phyloP scores from a whole-genome alignment of 2,113 vertebrate species.

The Perca fluviatilis region DNA sequence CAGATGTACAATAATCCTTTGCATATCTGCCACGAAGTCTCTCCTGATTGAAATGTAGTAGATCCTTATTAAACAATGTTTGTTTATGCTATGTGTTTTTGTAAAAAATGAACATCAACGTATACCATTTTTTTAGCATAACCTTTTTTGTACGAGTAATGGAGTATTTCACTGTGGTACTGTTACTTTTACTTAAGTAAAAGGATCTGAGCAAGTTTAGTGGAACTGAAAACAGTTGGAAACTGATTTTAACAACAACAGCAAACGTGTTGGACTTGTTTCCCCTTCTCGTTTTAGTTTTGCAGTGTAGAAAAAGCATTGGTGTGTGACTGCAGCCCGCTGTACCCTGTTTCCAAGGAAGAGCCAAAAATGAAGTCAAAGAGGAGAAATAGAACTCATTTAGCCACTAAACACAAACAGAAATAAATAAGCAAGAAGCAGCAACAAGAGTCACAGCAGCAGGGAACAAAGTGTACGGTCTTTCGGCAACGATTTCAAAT shows the following conservation, averaged over 20 bases:
- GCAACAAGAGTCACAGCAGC: slow-evolving; percentile 42
- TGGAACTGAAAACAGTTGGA: neutral
- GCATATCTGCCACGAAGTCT: no score
- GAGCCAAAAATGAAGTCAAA: neutral
- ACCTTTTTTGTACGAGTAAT: no score
- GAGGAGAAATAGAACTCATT: slow-evolving; percentile 11
- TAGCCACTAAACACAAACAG: slow-evolving; percentile 36
- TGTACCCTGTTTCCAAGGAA: neutral
- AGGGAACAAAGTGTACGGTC: slow-evolving; percentile 34
- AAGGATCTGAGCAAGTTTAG: neutral
- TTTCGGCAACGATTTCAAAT: slow-evolving; percentile 50
- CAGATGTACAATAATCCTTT: no score
- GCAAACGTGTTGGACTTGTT: neutral
- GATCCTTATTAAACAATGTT: no score
- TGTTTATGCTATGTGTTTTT: neutral
- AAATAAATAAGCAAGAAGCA: slow-evolving; percentile 53
- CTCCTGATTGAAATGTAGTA: no score
- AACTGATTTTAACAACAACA: neutral
- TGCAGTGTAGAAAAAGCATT: neutral
- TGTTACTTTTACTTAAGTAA: no score
- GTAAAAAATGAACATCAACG: neutral
- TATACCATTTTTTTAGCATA: neutral
- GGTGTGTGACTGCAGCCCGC: slow-evolving; percentile 5
- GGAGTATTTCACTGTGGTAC: neutral
- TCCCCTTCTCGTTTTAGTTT: neutral